phyloP scores from a whole-genome alignment of 1,140 invertebrate species.

The Aphelinus certus region DNA sequence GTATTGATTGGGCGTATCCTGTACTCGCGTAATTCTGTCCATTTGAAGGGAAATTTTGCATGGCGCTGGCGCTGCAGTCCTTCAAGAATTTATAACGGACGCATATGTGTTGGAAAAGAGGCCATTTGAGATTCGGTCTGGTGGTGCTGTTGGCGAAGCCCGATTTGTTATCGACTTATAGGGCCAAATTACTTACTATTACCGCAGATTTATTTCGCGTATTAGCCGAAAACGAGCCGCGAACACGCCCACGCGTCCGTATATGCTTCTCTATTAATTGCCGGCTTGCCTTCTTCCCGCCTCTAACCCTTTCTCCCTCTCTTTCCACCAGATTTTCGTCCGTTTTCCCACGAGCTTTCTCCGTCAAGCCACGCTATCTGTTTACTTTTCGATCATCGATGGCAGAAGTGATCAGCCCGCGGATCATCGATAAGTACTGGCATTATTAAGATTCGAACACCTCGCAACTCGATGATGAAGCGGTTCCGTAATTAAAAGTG shows the following conservation, averaged over 20 bases:
- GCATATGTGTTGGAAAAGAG: slow-evolving; percentile 28
- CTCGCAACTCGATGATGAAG: no score
- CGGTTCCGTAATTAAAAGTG: no score
- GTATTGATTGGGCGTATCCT: no score
- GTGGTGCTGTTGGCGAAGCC: slow-evolving; percentile 58
- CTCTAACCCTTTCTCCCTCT: background rate
- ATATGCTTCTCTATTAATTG: slow-evolving; percentile 64
- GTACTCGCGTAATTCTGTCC: no score
- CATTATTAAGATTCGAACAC: no score
- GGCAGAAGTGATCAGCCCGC: no score
- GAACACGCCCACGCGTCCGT: slow-evolving; percentile 52
- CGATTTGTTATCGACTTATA: slow-evolving; percentile 68
- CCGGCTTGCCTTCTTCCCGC: slow-evolving; percentile 23
- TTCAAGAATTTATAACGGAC: no score
- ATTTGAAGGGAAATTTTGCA: slow-evolving; percentile 21
- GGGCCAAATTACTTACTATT: slow-evolving; percentile 65
- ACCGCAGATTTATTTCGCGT: slow-evolving; percentile 66
- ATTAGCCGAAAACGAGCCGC: slow-evolving; percentile 55
- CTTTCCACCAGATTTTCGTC: background rate
- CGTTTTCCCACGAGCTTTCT: background rate
- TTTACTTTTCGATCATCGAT: no score
- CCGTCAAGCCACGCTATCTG: background rate
- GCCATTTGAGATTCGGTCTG: slow-evolving; percentile 53
- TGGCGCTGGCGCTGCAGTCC: background rate
- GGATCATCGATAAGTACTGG: no score